Evolutionary conservation across 2,888 invertebrate genomes (phyloP).

Genomic region (Agrenia bidenticulata): DNA sequence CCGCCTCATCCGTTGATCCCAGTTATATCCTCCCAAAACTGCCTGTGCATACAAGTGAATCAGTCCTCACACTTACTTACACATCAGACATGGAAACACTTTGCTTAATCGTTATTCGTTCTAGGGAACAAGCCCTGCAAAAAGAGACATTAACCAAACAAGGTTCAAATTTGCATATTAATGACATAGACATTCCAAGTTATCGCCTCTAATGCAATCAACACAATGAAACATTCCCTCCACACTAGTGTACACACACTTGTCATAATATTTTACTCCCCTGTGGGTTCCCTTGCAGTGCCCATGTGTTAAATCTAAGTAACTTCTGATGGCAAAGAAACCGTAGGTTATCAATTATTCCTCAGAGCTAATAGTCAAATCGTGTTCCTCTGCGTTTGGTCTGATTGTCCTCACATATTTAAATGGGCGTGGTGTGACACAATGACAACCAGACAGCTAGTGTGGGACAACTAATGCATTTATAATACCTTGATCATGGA

Average conservation of each 20-base stretch:
- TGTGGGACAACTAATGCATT: slow-evolving; percentile 7
- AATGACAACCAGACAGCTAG: background rate
- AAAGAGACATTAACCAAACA: slow-evolving; percentile 2
- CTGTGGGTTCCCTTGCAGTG: too few species aligned
- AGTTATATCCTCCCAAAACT: too few species aligned
- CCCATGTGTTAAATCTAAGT: too few species aligned
- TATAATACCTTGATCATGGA: background rate
- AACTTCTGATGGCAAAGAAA: too few species aligned
- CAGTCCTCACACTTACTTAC: too few species aligned
- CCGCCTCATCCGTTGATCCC: too few species aligned
- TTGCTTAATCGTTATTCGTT: too few species aligned
- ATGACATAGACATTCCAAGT: background rate
- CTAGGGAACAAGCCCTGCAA: background rate
- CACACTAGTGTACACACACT: too few species aligned
- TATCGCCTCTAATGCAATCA: background rate
- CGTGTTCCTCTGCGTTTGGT: background rate
- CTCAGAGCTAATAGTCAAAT: slow-evolving; percentile 10
- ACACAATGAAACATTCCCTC: too few species aligned
- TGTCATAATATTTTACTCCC: too few species aligned
- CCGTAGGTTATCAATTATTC: slow-evolving; percentile 13
- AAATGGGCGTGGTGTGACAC: slow-evolving; percentile 10
- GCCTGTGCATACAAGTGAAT: too few species aligned
- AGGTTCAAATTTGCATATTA: slow-evolving; percentile 1
- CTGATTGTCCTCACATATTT: background rate
- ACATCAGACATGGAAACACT: too few species aligned